Evolutionary conservation across 30 jellyfish, hydroid and myxozoan species (phyloP), one percentile per base, ranked within the genome.

Genomic region (Catostylus mosaicus): DNA sequence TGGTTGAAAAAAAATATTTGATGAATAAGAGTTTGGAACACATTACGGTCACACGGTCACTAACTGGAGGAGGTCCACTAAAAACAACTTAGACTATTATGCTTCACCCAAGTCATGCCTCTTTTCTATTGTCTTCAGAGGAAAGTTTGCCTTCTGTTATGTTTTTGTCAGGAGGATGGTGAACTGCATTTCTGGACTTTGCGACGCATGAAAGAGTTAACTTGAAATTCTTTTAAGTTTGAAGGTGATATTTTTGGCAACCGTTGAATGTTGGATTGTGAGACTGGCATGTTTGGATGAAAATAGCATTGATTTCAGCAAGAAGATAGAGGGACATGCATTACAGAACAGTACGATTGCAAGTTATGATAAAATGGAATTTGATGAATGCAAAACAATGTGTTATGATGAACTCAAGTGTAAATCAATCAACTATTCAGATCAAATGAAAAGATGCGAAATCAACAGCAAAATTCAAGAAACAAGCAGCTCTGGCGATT

Each of bases 241-340:
- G 7, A 7, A 40, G 54, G 54, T 40, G 54, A 40, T 40, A 14
- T 5, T 40, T 7, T 20, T 70, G 83, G 23, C 65, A n/a, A 50
- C 48, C 31, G 74, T 24, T 1, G 85, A 73, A 18, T 47, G 85
- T 37, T 73, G 85, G 85, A 73, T 73, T 31, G 23, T 73, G 26
- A 52, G 85, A 0, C 23, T 46, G 23, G 22, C 73, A 46, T 73
- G 85, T 61, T 2, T 36, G 30, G 40, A 7, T 12, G 85, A 73
- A 50, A 40, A 14, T 14, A 40, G 54, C 54, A 56, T 68, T 12
- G 85, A 73, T 35, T 73, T 73, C 63, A 3, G 31, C n/a, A 23
- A 11, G 20, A 32, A 22, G 30, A 18, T 2, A 0, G 63, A 0
- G 22, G 73, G 63, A 38, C 38, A 22, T 60, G 63, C 35, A 8